Conservation (phyloP, 2,888 invertebrate genomes). For the Ceriagrion tenellum region DNA sequence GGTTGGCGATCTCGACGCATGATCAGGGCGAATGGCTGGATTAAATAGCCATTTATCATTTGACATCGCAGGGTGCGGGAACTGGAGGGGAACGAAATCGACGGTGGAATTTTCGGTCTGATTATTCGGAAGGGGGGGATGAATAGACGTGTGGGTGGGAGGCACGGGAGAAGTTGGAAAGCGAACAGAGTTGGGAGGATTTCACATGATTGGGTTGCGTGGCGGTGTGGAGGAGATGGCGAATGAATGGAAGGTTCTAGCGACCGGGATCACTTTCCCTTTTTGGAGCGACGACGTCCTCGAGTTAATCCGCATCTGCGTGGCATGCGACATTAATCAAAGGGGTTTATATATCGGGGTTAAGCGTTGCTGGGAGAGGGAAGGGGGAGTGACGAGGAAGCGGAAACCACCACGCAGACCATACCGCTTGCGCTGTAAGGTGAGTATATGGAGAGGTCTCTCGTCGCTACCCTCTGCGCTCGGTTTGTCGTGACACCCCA, state of each 20-base stretch:
- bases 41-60: background rate
- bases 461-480: background rate
- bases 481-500: background rate
- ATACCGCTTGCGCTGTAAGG: background rate
- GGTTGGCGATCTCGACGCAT: background rate
- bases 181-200: background rate
- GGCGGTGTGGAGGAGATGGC: background rate
- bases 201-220: background rate
- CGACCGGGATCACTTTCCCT: background rate
- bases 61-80: background rate
- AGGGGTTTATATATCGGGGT: background rate
- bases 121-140: background rate
- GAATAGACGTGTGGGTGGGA: background rate
- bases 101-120: background rate
- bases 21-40: background rate
- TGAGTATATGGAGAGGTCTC: background rate
- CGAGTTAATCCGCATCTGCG: background rate
- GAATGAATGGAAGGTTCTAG: background rate
- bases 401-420: background rate
- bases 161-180: background rate
- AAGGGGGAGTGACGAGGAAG: background rate
- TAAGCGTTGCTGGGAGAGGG: background rate
- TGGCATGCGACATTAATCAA: background rate
- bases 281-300: background rate
- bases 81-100: background rate